Evolutionary conservation across 2,888 invertebrate species (phyloP), one percentile per base, ranked within the genome.

Genomic region (Agrilus cyanescens): DNA sequence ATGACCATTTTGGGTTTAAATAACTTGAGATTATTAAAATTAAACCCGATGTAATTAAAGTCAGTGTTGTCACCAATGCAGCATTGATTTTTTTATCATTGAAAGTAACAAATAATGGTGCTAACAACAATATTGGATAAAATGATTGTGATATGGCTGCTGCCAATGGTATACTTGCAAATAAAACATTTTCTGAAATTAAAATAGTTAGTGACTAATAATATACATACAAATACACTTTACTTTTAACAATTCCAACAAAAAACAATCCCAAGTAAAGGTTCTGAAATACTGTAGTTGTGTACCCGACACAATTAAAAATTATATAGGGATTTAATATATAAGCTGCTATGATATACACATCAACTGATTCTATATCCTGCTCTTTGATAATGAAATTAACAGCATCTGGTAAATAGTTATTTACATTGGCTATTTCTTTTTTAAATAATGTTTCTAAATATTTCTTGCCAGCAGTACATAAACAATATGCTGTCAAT

Each of bases 201-300:
- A 40, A 43, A 44, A 20, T 33, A 38, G 25, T 37, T 13, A 37
- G 35, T 35, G 42, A 33, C 8, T 34, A 10, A 16, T 46, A n/a
- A 14, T 14, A 12, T 37, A 35, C 31, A 31, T 31, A 38, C 12
- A 4, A 29, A 29, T n/a, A 20, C 13, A 38, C 20, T 48, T 53
- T 57, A 71, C 74, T 71, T 60, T 74, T 75, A 14, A 81, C 71
- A 60, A 89, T 78, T 34, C 77, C 76, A 58, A 78, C 77, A 29
- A 94, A 70, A 38, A 82, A 76, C 4, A 81, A 56, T 0, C 89
- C 78, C 20, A 89, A 69, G 37, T 85, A 72, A n/a, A 93, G 71
- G 68, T 95, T 95, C 54, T 85, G 84, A 52, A 94, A 80, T 10
- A 90, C 86, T 2, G 90, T 90, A 2, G 94, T 93, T 0, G 94